phyloP scores from a whole-genome alignment of 1,140 invertebrate species.

The Ephestia elutella region DNA sequence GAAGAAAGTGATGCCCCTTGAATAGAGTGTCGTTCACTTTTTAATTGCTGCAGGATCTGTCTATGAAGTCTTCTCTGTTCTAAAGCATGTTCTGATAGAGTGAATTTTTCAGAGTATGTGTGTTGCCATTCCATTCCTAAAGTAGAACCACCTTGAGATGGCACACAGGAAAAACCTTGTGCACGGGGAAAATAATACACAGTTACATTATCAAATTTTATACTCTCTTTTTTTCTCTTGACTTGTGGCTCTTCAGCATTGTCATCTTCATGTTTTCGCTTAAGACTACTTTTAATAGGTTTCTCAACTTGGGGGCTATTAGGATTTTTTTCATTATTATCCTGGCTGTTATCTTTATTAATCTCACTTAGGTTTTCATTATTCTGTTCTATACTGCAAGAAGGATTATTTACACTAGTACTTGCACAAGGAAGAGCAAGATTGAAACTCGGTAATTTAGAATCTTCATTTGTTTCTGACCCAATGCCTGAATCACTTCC shows the following conservation, averaged over 20 bases:
- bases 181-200: constrained; percentile 96
- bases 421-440: constrained; percentile 42
- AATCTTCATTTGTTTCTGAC: constrained; percentile 76
- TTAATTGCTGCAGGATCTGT: constrained; percentile 85
- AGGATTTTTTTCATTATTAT: constrained; percentile 28
- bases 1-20: constrained; percentile 75
- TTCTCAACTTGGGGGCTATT: constrained; percentile 23
- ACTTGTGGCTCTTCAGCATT: constrained; percentile 33
- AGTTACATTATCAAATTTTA: constrained; percentile 93
- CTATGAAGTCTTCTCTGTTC: constrained; percentile 91
- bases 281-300: constrained; percentile 57
- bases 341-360: constrained; percentile 26
- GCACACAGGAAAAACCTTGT: constrained; percentile 98
- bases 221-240: constrained; percentile 83
- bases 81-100: constrained; percentile 86
- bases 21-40: constrained; percentile 78
- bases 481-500: constrained; percentile 88
- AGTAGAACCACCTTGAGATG: constrained; percentile 96
- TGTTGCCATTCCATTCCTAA: constrained; percentile 95
- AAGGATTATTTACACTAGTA: constrained; percentile 71
- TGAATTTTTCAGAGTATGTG: constrained; percentile 81
- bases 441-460: constrained; percentile 56
- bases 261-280: constrained; percentile 54
- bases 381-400: constrained; percentile 37
- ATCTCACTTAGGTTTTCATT: constrained; percentile 31